A percentile compares a stretch with the other conserved stretches of the same genome.
Conservation (phyloP, 92 coral and sea anemone species). For the Epizoanthus illoricatus region DNA sequence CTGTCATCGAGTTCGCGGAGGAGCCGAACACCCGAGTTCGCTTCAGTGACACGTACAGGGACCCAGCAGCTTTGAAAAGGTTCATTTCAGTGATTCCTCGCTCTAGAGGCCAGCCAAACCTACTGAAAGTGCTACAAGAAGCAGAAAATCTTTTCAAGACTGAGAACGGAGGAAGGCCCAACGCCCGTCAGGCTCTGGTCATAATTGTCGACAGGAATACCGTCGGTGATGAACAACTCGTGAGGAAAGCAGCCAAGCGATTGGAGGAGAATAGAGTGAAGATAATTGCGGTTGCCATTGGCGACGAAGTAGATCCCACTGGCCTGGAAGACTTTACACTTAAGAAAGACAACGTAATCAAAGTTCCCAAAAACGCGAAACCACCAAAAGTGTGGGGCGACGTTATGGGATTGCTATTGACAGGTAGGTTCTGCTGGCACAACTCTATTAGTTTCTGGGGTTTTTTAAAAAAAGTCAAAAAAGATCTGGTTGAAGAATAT, state of each 20-base stretch:
- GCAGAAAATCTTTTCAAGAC: constrained; percentile 62
- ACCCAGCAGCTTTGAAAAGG: constrained; percentile 60
- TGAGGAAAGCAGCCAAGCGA: constrained; percentile 58
- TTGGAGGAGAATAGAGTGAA: constrained; percentile 70
- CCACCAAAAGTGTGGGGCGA: background rate
- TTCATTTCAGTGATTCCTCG: constrained; percentile 54
- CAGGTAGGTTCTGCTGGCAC: background rate
- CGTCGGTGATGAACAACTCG: constrained; percentile 53
- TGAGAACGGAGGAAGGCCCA: constrained; percentile 58
- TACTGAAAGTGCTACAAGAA: constrained; percentile 59
- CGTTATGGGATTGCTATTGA: background rate
- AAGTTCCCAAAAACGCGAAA: background rate
- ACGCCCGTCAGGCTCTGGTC: constrained; percentile 74
- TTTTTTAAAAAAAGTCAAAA: too few species aligned
- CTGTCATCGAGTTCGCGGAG: constrained; percentile 73
- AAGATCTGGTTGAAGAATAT: too few species aligned
- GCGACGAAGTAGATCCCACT: constrained; percentile 65
- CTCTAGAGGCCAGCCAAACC: constrained; percentile 60
- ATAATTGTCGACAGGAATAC: constrained; percentile 70
- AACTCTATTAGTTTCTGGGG: too few species aligned
- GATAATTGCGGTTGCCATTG: constrained; percentile 81
- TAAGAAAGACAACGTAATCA: constrained; percentile 33
- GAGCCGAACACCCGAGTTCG: constrained; percentile 58
- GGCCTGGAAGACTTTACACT: constrained; percentile 50
- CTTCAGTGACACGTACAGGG: constrained; percentile 62